These are phyloP conservation scores for Aphelinus atriplicis DNA, from an alignment of 1,140 invertebrate genomes.

Conservation along the genomic window DNA sequence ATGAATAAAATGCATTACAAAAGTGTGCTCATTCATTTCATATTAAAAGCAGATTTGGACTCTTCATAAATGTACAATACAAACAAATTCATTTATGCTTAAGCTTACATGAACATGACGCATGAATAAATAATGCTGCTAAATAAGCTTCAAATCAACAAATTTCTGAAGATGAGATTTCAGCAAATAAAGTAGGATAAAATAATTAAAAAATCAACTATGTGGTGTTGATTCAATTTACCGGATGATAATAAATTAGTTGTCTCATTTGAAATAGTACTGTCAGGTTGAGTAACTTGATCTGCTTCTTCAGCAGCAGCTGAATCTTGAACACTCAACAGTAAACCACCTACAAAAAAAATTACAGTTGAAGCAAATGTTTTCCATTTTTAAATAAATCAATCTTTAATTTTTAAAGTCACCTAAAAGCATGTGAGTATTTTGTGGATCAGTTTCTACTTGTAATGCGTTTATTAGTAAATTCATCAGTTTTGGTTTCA, in stretches of 20 bases:
- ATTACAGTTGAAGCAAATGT: conserved; percentile 28
- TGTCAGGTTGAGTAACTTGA: conserved; percentile 68
- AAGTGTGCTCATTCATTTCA: no score
- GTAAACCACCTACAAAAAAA: conserved; percentile 70
- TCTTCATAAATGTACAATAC: not conserved
- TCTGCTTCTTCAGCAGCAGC: conserved; percentile 80
- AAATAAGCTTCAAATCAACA: conserved; percentile 34
- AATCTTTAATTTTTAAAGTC: conserved; percentile 41
- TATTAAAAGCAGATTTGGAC: no score
- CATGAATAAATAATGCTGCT: conserved; percentile 36
- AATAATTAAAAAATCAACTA: conserved; percentile 24
- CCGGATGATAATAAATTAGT: conserved; percentile 78
- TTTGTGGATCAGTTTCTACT: conserved; percentile 86
- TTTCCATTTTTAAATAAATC: conserved; percentile 31
- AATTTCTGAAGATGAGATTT: conserved; percentile 25
- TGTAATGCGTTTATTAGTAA: conserved; percentile 86
- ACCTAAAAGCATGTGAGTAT: conserved; percentile 91
- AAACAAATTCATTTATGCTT: conserved; percentile 17
- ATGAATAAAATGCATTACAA: no score
- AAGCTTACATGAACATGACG: conserved; percentile 22
- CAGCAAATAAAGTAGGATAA: conserved; percentile 12
- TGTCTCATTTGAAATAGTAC: conserved; percentile 66
- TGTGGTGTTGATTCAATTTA: conserved; percentile 56
- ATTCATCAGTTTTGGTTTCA: conserved; percentile 86
- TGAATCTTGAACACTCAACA: conserved; percentile 85